Conservation (phyloP, 2,797 vertebrate species). For the Otus scops region DNA sequence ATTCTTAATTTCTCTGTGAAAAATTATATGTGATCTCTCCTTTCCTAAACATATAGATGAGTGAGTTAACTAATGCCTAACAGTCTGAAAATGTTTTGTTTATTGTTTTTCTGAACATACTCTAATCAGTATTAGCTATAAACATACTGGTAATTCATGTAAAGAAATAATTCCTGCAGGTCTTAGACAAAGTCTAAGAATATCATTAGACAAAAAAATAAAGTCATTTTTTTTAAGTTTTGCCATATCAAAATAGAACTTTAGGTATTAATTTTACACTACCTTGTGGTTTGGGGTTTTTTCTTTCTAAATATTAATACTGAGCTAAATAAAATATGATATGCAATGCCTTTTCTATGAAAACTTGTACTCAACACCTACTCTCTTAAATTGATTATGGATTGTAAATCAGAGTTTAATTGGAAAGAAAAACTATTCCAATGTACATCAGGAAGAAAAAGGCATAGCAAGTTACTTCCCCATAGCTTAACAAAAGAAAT, state of each 20-base stretch:
- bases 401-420: neutral
- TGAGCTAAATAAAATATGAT: neutral
- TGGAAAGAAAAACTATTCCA: neutral
- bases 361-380: neutral
- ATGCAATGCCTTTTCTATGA: neutral
- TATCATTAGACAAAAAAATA: neutral
- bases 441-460: neutral
- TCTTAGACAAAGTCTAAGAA: neutral
- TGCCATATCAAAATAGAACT: neutral
- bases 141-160: neutral
- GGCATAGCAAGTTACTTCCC: neutral
- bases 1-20: neutral
- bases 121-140: neutral
- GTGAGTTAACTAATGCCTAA: neutral
- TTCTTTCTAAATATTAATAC: neutral
- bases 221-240: neutral
- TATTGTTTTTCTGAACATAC: neutral
- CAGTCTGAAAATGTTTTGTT: neutral
- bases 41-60: neutral
- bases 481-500: neutral
- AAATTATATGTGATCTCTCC: neutral
- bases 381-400: neutral
- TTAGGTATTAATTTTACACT: neutral
- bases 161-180: neutral
- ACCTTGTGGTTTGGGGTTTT: neutral